phyloP scores from a whole-genome alignment of 1,140 invertebrate genomes.

The Diprion similis region DNA sequence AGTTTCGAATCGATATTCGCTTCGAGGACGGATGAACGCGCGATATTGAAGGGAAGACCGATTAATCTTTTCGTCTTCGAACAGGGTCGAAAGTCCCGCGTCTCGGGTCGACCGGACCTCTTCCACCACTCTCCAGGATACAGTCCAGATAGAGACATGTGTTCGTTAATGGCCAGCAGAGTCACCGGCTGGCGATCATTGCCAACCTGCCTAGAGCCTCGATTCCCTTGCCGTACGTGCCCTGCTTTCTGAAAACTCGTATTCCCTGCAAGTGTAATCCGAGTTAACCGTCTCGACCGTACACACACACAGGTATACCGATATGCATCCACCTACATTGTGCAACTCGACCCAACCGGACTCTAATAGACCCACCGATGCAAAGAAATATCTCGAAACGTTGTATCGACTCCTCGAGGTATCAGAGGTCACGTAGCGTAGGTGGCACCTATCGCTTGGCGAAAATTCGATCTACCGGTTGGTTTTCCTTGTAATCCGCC shows the following conservation, averaged over 20 bases:
- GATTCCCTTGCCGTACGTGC: conserved; percentile 47
- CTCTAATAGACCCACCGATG: neutral
- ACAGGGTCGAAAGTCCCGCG: neutral
- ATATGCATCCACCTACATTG: conserved; percentile 20
- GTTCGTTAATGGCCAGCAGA: conserved; percentile 59
- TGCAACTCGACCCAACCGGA: conserved; percentile 13
- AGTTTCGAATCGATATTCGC: neutral
- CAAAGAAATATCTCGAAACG: no score
- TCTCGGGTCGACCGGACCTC: neutral
- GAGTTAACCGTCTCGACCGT: conserved; percentile 40
- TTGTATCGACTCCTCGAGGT: neutral
- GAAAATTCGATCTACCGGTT: no score
- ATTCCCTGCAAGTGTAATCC: conserved; percentile 29
- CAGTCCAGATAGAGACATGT: conserved; percentile 53
- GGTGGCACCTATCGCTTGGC: no score
- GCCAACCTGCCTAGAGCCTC: conserved; percentile 45
- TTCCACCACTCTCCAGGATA: neutral
- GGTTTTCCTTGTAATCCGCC: no score
- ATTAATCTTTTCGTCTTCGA: conserved; percentile 3
- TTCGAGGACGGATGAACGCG: neutral
- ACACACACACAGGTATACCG: conserved; percentile 23
- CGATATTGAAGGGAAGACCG: neutral
- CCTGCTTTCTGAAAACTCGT: conserved; percentile 48
- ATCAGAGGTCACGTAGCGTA: neutral
- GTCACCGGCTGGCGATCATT: conserved; percentile 60